Conservation (phyloP, 2,888 invertebrate species). For the Drosophila diplacantha region DNA sequence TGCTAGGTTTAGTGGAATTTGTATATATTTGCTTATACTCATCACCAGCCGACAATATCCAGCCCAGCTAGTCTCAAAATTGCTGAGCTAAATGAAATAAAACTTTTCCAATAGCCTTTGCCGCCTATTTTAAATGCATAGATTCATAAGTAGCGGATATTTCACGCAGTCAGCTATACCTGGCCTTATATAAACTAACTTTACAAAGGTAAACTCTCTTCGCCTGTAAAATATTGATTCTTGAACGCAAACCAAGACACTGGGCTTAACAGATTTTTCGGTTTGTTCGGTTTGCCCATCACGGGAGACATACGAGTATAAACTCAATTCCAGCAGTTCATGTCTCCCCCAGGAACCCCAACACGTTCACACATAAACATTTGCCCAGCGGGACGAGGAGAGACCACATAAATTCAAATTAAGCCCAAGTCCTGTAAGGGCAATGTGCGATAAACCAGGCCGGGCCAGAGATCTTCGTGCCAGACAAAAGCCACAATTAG, state of each 20-base stretch:
- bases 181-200: too few relatives aligned
- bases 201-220: background rate
- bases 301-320: slow-evolving; percentile 7
- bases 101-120: background rate
- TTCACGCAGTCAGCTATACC: too few relatives aligned
- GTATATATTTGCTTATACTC: background rate
- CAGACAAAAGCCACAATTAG: slow-evolving; percentile 39
- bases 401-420: slow-evolving; percentile 38
- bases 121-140: too few relatives aligned
- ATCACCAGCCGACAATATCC: too few relatives aligned
- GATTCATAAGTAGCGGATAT: background rate
- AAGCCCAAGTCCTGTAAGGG: slow-evolving; percentile 27
- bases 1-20: background rate
- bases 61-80: too few relatives aligned
- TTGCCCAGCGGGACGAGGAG: slow-evolving; percentile 2
- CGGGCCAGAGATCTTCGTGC: slow-evolving; percentile 27
- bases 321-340: slow-evolving; percentile 22
- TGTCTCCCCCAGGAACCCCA: slow-evolving; percentile 24
- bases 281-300: slow-evolving; percentile 5
- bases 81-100: background rate
- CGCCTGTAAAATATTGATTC: slow-evolving; percentile 1
- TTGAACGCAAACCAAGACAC: background rate
- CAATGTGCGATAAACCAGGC: slow-evolving; percentile 27
- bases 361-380: slow-evolving; percentile 25
- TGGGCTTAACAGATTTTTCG: slow-evolving; percentile 3